These are phyloP conservation scores for Hafferia zeledoni DNA, from an alignment of 2,797 vertebrate species.

Conservation along the genomic window DNA sequence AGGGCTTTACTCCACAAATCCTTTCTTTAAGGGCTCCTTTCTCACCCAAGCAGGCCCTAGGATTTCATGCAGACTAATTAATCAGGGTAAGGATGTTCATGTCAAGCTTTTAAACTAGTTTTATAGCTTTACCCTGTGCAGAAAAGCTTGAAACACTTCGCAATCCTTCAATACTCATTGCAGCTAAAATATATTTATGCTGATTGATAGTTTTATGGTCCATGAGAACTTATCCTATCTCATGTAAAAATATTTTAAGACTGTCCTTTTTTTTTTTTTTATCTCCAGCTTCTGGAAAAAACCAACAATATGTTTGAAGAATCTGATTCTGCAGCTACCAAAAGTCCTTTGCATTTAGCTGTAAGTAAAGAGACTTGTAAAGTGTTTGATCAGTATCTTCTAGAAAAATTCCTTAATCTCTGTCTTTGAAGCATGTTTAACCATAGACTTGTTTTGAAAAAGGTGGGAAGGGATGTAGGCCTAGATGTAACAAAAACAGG, in stretches of 20 bases:
- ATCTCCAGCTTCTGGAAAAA: constrained; percentile 89
- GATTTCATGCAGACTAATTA: neutral
- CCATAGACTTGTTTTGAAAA: neutral
- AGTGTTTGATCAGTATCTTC: neutral
- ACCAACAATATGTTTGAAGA: constrained; percentile 84
- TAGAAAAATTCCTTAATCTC: neutral
- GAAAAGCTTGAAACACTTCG: neutral
- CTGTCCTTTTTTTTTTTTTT: neutral
- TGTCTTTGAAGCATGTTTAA: neutral
- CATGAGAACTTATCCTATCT: neutral
- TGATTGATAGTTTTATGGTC: neutral
- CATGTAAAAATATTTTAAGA: neutral
- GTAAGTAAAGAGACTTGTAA: constrained; percentile 78
- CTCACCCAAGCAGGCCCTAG: neutral
- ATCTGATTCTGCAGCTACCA: constrained; percentile 78
- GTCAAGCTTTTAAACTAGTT: neutral
- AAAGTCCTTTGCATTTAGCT: constrained; percentile 94
- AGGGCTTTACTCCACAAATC: neutral
- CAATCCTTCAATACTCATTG: neutral
- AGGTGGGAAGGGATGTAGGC: neutral
- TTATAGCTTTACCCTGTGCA: neutral
- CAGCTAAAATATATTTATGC: neutral
- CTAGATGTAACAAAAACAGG: neutral
- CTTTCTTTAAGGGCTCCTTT: neutral
- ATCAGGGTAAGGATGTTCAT: neutral